phyloP scores from a whole-genome alignment of 2,888 invertebrate genomes.

The Caenorhabditis drosophilae region DNA sequence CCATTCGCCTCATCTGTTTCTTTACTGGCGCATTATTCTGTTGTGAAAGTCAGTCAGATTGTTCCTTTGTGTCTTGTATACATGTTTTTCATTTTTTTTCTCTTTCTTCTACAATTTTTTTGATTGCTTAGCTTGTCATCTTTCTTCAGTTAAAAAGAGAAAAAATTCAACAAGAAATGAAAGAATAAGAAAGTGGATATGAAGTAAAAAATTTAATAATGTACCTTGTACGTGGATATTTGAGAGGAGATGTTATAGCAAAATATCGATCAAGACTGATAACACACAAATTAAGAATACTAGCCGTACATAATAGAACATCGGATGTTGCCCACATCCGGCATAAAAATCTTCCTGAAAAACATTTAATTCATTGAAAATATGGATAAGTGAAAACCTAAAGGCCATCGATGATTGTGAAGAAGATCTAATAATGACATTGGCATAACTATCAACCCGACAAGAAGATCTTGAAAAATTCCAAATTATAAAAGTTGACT shows the following conservation, averaged over 20 bases:
- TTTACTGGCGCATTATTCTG: neutral
- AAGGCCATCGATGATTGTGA: conserved; percentile 68
- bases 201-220: too few species aligned
- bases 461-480: conserved; percentile 63
- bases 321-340: conserved; percentile 68
- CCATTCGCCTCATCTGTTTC: conserved; percentile 35
- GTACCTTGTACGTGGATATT: conserved; percentile 68
- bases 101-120: too few species aligned
- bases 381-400: conserved; percentile 34
- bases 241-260: conserved; percentile 70
- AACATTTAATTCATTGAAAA: neutral
- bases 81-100: too few species aligned
- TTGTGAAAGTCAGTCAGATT: too few species aligned
- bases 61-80: too few species aligned
- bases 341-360: conserved; percentile 50
- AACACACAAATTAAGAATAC: conserved; percentile 68
- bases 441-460: conserved; percentile 70
- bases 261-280: conserved; percentile 70
- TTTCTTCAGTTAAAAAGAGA: too few species aligned
- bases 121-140: too few species aligned
- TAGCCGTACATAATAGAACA: conserved; percentile 68
- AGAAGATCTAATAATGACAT: conserved; percentile 69
- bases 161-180: too few species aligned
- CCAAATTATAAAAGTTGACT: neutral
- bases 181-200: too few species aligned